Conservation (phyloP, 37 sponge, comb jelly and placozoan genomes). For the Halichondria panicea region DNA sequence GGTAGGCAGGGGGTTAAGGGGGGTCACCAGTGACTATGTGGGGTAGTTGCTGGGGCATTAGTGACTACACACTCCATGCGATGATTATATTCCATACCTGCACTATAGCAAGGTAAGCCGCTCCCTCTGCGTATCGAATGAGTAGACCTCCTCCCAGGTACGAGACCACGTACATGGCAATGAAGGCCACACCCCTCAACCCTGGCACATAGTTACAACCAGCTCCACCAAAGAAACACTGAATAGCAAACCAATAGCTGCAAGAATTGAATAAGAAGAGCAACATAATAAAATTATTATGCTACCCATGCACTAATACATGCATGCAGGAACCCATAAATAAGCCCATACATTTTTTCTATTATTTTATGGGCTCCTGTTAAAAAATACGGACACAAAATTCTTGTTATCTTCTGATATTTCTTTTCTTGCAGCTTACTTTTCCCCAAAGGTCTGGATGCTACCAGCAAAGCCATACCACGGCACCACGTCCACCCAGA, state of each 20-base stretch:
- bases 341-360: neutral
- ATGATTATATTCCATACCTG: constrained; percentile 28
- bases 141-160: constrained; percentile 71
- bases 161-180: constrained; percentile 53
- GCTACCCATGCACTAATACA: neutral
- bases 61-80: neutral
- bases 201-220: constrained; percentile 57
- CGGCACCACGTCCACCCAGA: constrained; percentile 73
- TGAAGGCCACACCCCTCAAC: constrained; percentile 53
- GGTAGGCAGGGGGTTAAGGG: neutral
- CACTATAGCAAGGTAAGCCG: constrained; percentile 71
- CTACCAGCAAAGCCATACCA: constrained; percentile 41
- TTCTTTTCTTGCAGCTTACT: constrained; percentile 35
- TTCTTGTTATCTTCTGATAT: neutral
- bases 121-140: constrained; percentile 69
- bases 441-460: constrained; percentile 59
- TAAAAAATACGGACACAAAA: neutral
- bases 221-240: constrained; percentile 73
- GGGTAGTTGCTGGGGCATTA: neutral
- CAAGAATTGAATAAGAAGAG: neutral
- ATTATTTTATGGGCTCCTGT: neutral
- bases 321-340: neutral
- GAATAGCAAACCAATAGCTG: constrained; percentile 67
- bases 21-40: neutral
- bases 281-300: neutral